Base-by-base conservation (phyloP, 2,797 vertebrate species). In the Rhabdophis nuchalis region DNA sequence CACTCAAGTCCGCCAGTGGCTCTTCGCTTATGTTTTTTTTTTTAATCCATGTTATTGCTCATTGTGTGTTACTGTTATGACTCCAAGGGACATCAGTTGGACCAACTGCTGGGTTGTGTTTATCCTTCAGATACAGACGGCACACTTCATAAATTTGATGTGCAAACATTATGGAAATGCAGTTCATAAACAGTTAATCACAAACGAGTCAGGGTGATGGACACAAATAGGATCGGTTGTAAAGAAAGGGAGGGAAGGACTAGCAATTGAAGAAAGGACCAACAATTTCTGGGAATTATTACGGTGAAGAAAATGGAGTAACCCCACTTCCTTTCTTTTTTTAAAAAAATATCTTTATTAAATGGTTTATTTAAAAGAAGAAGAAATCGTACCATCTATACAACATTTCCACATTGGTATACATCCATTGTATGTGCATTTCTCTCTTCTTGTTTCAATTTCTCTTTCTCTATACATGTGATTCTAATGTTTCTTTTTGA, bases 1-100 rank as follows among this genome's bases (percentile, higher is more conserved):
- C 91, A 87, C 61, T 95, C 92, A 90, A 93, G 94, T 52, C 93
- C 91, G 93, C 60, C 95, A 94, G 95, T 64, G 92, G 50, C 85
- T 94, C 89, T 72, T 10, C 88, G 8, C 4, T 32, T 86, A 85
- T 77, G 93, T 61, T 58, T 87, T 77, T 93, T 61, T 58, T 87
- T 87, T 41, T 92, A 94, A 87, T 50, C 20, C 29, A 1, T 64
- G 50, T 68, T 94, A 92, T 93, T 94, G 68, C 91, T 95, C 90
- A 91, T 86, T 50, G 1, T 87, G 1, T 86, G 90, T 88, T 92
- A 85, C 90, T 93, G 86, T 85, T 32, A 89, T 94, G 95, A 92
- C 58, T 50, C 91, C 36, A 5, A 85, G 77, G 86, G 41, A 85
- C 77, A 94, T 95, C 93, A 54, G 0, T 41, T 85, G 87, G 87